Conservation (phyloP, 2,113 vertebrate genomes). For the Brienomyrus brachyistius region DNA sequence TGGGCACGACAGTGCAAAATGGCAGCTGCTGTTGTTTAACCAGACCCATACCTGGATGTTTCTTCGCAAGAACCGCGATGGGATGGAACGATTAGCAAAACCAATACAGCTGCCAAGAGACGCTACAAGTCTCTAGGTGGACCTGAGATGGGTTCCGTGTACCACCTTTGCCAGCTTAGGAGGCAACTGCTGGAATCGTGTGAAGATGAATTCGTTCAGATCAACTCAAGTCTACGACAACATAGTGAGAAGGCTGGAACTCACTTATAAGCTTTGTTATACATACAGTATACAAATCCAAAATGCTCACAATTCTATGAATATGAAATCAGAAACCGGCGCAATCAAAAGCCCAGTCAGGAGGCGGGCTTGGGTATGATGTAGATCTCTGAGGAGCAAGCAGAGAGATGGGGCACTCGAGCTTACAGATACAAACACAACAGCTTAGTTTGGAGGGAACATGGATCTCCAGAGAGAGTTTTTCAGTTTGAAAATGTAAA, state of each 20-base stretch:
- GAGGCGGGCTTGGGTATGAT: background rate
- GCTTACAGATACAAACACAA: conserved; percentile 25
- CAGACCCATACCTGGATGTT: background rate
- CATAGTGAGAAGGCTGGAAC: background rate
- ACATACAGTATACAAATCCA: background rate
- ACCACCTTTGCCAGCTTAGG: background rate
- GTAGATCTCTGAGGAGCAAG: background rate
- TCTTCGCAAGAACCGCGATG: background rate
- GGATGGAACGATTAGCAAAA: background rate
- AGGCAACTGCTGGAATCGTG: background rate
- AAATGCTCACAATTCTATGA: background rate
- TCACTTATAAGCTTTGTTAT: background rate
- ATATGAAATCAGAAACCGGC: background rate
- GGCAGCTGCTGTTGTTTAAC: background rate
- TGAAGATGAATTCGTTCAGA: conserved; percentile 5
- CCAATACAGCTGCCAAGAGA: background rate
- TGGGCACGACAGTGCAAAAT: background rate
- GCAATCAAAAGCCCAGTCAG: background rate
- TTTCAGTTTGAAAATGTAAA: background rate
- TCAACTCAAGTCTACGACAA: conserved; percentile 5
- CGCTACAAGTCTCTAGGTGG: background rate
- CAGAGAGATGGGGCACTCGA: background rate
- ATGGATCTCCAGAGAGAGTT: background rate
- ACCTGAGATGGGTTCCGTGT: background rate
- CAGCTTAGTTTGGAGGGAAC: background rate